Base-by-base conservation (phyloP, 2,888 invertebrate genomes). In the Cancer borealis region DNA sequence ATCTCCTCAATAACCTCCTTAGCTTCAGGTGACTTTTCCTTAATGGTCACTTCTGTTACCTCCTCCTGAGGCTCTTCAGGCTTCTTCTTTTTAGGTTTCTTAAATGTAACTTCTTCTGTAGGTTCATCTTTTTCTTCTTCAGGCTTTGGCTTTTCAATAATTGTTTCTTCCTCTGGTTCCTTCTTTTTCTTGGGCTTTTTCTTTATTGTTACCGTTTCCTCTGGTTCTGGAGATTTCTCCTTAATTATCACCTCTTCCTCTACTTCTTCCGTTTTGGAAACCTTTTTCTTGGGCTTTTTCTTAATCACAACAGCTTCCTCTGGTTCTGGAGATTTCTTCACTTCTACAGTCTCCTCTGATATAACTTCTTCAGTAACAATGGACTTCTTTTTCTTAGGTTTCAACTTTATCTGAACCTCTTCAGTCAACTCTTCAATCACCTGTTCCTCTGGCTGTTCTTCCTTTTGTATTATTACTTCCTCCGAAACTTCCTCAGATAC, bases 31-130 rank as follows among this genome's bases (percentile, higher is more conserved):
- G n/a, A n/a, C n/a, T n/a, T n/a, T n/a, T n/a, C n/a, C n/a, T n/a
- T n/a, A n/a, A n/a, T n/a, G n/a, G 97, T 97, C 90, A 97, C 97
- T 97, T 98, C 98, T 96, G 95, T 94, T 73, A 79, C 98, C 98
- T n/a, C n/a, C n/a, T n/a, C n/a, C n/a, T n/a, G n/a, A n/a, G n/a
- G n/a, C n/a, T n/a, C n/a, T n/a, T n/a, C n/a, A n/a, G n/a, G n/a
- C n/a, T n/a, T n/a, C n/a, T n/a, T n/a, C n/a, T n/a, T n/a, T n/a
- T n/a, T n/a, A n/a, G n/a, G n/a, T n/a, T n/a, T n/a, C n/a, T n/a
- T n/a, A n/a, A n/a, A n/a, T n/a, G n/a, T n/a, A n/a, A n/a, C n/a
- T n/a, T n/a, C n/a, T n/a, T n/a, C n/a, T n/a, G n/a, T n/a, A n/a
- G n/a, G n/a, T n/a, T n/a, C n/a, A n/a, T n/a, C n/a, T n/a, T n/a